phyloP scores from a whole-genome alignment of 2,888 invertebrate species.

The Mystacides longicornis region DNA sequence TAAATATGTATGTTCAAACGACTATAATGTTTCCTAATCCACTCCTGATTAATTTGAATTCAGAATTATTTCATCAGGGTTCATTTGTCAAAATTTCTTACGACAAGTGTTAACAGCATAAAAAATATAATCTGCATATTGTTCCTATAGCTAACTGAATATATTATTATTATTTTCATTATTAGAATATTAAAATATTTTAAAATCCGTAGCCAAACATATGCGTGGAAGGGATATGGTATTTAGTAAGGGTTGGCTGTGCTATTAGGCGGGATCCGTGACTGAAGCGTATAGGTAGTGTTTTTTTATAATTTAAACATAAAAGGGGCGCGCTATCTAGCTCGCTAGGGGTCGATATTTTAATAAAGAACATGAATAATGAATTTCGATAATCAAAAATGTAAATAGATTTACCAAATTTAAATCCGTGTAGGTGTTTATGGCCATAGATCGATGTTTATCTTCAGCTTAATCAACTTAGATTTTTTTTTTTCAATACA shows the following conservation, averaged over 20 bases:
- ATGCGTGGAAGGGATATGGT: constrained; percentile 10
- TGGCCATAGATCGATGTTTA: too few relatives aligned
- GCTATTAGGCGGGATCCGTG: background rate
- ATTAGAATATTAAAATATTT: background rate
- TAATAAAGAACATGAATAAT: too few relatives aligned
- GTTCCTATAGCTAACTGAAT: constrained; percentile 12
- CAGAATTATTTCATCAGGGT: too few relatives aligned
- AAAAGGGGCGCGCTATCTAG: background rate
- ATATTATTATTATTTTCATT: background rate
- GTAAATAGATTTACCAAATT: too few relatives aligned
- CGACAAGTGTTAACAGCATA: constrained; percentile 25
- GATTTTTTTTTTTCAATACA: too few relatives aligned
- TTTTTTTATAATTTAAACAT: background rate
- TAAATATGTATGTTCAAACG: too few relatives aligned
- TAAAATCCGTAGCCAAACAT: constrained; percentile 23
- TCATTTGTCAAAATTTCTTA: constrained; percentile 13
- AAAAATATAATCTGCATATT: constrained; percentile 17
- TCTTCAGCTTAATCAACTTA: too few relatives aligned
- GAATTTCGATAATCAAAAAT: too few relatives aligned
- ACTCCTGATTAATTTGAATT: constrained; percentile 19
- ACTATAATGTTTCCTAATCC: too few relatives aligned
- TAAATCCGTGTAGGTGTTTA: too few relatives aligned
- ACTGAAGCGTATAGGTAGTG: background rate
- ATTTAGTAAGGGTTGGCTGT: background rate
- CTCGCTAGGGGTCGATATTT: background rate